phyloP scores from a whole-genome alignment of 2,113 vertebrate genomes.

The Aviceda subcristata region DNA sequence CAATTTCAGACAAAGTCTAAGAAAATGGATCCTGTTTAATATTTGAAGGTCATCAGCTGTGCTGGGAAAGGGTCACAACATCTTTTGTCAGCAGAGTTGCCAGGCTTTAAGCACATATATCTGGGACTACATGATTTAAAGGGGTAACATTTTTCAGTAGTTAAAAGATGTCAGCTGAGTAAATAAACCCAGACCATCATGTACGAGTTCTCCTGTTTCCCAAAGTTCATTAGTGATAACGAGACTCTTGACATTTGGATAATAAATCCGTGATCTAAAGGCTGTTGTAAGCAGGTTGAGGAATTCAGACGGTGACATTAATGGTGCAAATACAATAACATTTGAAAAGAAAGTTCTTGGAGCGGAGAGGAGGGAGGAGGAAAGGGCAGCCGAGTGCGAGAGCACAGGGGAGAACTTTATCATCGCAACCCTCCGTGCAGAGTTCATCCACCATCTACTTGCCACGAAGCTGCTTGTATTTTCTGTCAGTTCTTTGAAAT shows the following conservation, averaged over 20 bases:
- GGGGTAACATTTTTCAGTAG: slow-evolving; percentile 19
- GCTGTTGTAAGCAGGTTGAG: background rate
- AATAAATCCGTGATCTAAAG: background rate
- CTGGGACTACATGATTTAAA: background rate
- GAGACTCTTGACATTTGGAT: slow-evolving; percentile 61
- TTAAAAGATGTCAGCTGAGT: background rate
- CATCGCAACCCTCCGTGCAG: fast-evolving
- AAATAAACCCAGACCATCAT: background rate
- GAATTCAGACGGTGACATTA: background rate
- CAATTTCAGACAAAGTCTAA: background rate
- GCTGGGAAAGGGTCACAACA: background rate
- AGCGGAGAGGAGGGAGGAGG: background rate
- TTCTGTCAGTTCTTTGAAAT: background rate
- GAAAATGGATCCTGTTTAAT: background rate
- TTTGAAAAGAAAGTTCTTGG: slow-evolving; percentile 1
- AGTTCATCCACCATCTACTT: background rate
- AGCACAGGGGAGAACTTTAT: background rate
- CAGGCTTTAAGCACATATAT: background rate
- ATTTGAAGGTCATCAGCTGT: background rate
- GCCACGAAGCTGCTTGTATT: fast-evolving
- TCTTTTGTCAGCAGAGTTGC: background rate
- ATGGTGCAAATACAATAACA: background rate
- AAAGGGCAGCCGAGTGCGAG: background rate
- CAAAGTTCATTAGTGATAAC: slow-evolving; percentile 43
- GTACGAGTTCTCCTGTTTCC: background rate